Conservation (phyloP, 2,797 vertebrate species). For the Cheirogaleus major region DNA sequence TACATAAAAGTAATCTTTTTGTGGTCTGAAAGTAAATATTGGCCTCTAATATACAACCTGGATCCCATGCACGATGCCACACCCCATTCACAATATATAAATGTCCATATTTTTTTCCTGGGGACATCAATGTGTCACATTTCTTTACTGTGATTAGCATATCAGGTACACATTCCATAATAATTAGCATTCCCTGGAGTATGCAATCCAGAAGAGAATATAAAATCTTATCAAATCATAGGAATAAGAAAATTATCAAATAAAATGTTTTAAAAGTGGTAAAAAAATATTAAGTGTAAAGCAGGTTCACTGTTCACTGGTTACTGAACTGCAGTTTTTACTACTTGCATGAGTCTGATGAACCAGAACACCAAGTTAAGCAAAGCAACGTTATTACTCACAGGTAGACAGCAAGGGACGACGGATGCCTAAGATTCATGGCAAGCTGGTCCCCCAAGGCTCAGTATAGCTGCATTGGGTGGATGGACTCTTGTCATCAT, state of each 20-base stretch:
- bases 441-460: no score
- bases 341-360: background rate
- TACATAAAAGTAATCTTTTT: background rate
- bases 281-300: background rate
- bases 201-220: background rate
- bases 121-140: background rate
- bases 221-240: background rate
- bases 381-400: background rate
- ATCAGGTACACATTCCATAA: background rate
- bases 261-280: background rate
- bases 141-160: background rate
- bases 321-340: background rate
- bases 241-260: background rate
- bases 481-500: background rate
- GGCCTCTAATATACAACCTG: background rate
- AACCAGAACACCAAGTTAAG: background rate
- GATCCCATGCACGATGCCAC: no score
- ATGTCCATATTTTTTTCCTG: background rate
- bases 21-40: background rate
- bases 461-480: background rate
- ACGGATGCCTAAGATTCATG: background rate
- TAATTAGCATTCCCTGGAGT: background rate
- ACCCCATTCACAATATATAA: background rate
- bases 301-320: background rate
- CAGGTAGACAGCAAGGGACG: background rate